A percentile compares a stretch with the other conserved stretches of the same genome.
phyloP scores from a whole-genome alignment of 2,113 vertebrate genomes.

The Phoxinus phoxinus region DNA sequence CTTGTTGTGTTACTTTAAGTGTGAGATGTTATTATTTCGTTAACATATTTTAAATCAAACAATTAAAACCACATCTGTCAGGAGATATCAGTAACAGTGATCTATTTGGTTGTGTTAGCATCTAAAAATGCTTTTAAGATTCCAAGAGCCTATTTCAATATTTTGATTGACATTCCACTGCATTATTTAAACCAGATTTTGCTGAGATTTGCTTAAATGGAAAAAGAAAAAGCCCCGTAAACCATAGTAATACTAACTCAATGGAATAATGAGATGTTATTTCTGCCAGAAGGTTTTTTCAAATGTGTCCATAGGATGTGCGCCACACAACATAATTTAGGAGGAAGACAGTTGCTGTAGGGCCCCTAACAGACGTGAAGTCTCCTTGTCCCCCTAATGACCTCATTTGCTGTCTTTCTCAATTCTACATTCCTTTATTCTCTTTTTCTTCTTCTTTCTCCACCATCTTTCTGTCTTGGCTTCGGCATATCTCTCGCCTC shows the following conservation, averaged over 20 bases:
- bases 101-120: background rate
- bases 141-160: background rate
- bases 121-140: constrained; percentile 8
- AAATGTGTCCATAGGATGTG: background rate
- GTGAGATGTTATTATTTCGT: background rate
- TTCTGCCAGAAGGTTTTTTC: constrained; percentile 6
- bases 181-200: constrained; percentile 11
- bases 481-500: background rate
- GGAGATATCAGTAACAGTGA: background rate
- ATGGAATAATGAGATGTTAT: constrained; percentile 12
- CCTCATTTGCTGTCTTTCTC: constrained; percentile 60
- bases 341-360: constrained; percentile 25
- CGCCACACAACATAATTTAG: background rate
- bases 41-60: constrained; percentile 8
- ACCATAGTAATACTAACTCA: background rate
- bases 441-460: constrained; percentile 34
- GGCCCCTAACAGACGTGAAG: constrained; percentile 11
- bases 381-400: constrained; percentile 50
- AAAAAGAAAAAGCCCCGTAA: background rate
- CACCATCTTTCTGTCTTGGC: background rate
- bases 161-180: constrained; percentile 1
- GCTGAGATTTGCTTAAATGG: background rate
- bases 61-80: background rate
- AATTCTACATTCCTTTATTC: constrained; percentile 47
- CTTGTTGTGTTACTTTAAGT: background rate